Base-by-base conservation (phyloP, 2,888 invertebrate genomes). In the Anticlea derivata region DNA sequence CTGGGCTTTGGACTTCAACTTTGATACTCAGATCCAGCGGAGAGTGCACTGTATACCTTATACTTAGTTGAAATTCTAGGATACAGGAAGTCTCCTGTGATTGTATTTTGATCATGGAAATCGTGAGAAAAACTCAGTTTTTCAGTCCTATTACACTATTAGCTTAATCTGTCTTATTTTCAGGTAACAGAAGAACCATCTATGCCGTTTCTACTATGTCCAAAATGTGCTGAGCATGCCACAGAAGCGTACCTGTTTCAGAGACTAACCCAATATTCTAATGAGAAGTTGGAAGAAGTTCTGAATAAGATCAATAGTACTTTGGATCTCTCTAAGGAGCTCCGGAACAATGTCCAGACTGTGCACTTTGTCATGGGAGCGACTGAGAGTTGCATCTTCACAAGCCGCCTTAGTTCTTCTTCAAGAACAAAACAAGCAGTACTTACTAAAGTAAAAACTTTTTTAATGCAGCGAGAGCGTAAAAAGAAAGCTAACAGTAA, bases 171-270 rank as follows among this genome's bases (percentile, higher is more conserved):
- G 1, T n/a, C n/a, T 27, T 10, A 1, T n/a, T 78, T 76, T 1
- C 70, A 86, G 84, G 63, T 83, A 0, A 29, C 55, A 1, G 39
- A 54, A 12, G 86, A 86, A 40, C 55, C 64, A 0, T 58, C 56
- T 4, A 55, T 88, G 7, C 86, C 88, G 1, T 70, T 79, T 61
- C 69, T 75, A 0, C 38, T 88, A 1, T 88, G 88, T 43, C 50
- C 56, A 26, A 68, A 61, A 29, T 88, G 88, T 65, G 78, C 84
- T 1, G 35, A 51, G 4, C 30, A 13, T n/a, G 20, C 38, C 5
- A 55, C 71, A 1, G 81, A 76, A 43, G 71, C 78, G 11, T 87
- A 80, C 48, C 50, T 83, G 5, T 86, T 87, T 41, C 61, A 70
- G 52, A 82, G 76, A 60, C 64, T 84, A 8, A 73, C 68, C 41